Evolutionary conservation across 2,888 invertebrate genomes (phyloP).

Genomic region (Julus scanicus): DNA sequence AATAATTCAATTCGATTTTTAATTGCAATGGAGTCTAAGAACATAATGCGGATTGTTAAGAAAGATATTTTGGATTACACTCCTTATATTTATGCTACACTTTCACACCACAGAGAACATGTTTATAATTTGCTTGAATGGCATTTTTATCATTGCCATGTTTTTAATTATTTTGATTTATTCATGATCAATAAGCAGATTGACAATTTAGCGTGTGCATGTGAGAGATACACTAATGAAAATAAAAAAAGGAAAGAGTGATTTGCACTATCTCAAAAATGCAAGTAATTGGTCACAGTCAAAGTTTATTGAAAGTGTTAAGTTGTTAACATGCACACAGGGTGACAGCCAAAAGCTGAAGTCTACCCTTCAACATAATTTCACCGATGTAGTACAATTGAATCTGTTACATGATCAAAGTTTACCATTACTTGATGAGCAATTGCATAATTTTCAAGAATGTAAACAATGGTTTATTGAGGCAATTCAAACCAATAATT

Average conservation of each 20-base stretch:
- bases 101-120: background rate
- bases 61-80: background rate
- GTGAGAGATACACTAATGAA: background rate
- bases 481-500: background rate
- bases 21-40: background rate
- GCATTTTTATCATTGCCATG: background rate
- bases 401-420: too few relatives aligned
- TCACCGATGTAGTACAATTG: too few relatives aligned
- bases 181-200: background rate
- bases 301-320: too few relatives aligned
- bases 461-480: background rate
- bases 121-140: background rate
- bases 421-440: too few relatives aligned
- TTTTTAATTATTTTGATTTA: background rate
- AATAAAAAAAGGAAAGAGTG: background rate
- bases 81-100: background rate
- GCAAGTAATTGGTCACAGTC: background rate
- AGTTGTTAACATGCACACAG: too few relatives aligned
- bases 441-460: too few relatives aligned
- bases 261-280: background rate
- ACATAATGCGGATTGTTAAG: background rate
- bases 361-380: background rate
- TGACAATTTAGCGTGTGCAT: background rate
- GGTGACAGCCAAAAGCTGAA: too few relatives aligned
- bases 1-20: background rate